A percentile compares a stretch with the other conserved stretches of the same genome.
Evolutionary conservation across 2,797 vertebrate species (phyloP).

Genomic region (Sphenopsis melanotis): DNA sequence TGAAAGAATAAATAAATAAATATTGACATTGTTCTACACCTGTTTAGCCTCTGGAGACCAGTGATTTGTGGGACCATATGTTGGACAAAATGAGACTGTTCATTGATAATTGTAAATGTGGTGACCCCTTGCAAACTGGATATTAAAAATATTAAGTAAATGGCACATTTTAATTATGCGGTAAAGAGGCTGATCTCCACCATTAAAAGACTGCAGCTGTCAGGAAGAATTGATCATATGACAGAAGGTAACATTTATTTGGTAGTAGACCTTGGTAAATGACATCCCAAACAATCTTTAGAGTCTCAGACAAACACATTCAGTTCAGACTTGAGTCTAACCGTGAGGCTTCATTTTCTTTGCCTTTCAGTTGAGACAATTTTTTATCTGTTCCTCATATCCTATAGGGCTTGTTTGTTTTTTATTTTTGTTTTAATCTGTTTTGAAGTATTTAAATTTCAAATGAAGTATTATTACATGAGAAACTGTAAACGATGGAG

Average conservation of each 20-base stretch:
- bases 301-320: not conserved
- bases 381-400: not conserved
- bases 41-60: constrained; percentile 47
- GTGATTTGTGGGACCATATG: constrained; percentile 59
- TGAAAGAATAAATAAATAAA: constrained; percentile 60
- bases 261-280: constrained; percentile 42
- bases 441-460: constrained; percentile 27
- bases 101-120: constrained; percentile 46
- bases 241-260: constrained; percentile 56
- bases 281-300: constrained; percentile 17
- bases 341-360: not conserved
- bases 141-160: constrained; percentile 61
- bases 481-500: constrained; percentile 8
- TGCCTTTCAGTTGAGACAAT: not conserved
- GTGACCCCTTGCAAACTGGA: constrained; percentile 47
- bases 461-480: constrained; percentile 37
- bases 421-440: constrained; percentile 11
- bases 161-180: constrained; percentile 55
- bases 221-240: constrained; percentile 21
- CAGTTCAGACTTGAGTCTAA: not conserved
- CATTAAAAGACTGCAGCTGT: constrained; percentile 49
- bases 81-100: constrained; percentile 56
- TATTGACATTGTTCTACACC: constrained; percentile 56
- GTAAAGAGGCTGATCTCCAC: constrained; percentile 44
- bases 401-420: not conserved